phyloP scores from a whole-genome alignment of 2,888 invertebrate genomes.

The Megalurothrips usitatus region DNA sequence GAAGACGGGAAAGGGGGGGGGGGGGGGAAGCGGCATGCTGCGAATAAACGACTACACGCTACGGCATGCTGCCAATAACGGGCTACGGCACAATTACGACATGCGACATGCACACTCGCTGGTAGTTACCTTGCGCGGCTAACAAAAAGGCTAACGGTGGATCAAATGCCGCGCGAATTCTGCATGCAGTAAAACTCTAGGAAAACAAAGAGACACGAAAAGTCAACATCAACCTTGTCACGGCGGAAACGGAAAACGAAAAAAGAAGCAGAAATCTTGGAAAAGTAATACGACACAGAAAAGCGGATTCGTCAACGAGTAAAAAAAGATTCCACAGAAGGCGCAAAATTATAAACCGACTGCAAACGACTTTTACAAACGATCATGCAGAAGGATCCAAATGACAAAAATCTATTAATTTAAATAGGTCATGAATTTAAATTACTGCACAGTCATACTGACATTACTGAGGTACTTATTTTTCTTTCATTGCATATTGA shows the following conservation, averaged over 20 bases:
- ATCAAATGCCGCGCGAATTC: not conserved
- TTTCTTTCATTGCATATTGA: not conserved
- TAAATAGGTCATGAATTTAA: not conserved
- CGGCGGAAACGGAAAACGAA: not conserved
- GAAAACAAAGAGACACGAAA: constrained; percentile 1
- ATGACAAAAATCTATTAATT: not conserved
- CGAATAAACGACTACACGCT: not conserved
- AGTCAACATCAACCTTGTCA: not conserved
- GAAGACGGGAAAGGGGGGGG: not conserved
- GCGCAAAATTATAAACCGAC: no score
- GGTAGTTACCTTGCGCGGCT: constrained; percentile 4
- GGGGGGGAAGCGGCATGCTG: not conserved
- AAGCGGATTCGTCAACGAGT: no score
- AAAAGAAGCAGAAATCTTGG: no score
- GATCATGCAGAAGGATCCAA: not conserved
- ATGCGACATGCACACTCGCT: not conserved
- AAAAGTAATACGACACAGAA: no score
- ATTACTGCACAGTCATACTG: not conserved
- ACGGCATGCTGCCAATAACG: not conserved
- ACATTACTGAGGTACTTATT: not conserved
- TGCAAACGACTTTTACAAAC: not conserved
- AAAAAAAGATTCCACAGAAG: not conserved
- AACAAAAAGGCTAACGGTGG: not conserved
- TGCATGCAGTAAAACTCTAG: constrained; percentile 18
- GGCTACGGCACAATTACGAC: not conserved